A percentile compares a stretch with the other conserved stretches of the same genome.
phyloP scores from a whole-genome alignment of 2,888 invertebrate species.

The Dryocosmus kuriphilus region DNA sequence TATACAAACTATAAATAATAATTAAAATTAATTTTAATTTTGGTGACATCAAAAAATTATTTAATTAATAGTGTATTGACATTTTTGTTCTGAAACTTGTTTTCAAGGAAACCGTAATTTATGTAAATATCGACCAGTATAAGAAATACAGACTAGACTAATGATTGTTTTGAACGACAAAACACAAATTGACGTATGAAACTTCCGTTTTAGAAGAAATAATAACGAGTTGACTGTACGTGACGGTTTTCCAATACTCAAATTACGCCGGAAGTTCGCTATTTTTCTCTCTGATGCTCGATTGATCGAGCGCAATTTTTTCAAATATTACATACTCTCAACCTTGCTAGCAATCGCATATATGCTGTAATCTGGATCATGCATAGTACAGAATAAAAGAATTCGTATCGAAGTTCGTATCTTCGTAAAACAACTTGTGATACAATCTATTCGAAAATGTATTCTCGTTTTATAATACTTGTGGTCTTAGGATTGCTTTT shows the following conservation, averaged over 20 bases:
- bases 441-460: neutral
- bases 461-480: neutral
- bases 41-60: too few species aligned
- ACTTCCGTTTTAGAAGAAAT: neutral
- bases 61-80: too few species aligned
- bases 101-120: neutral
- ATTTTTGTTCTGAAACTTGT: neutral
- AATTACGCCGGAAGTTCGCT: neutral
- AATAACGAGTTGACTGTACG: neutral
- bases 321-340: neutral
- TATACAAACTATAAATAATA: too few species aligned
- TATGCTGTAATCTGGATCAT: neutral
- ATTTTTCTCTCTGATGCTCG: neutral
- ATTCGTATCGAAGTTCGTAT: too few species aligned
- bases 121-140: neutral
- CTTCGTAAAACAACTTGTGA: neutral
- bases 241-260: neutral
- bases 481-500: neutral
- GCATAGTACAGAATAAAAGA: neutral
- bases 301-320: neutral
- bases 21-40: too few species aligned
- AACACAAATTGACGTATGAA: neutral
- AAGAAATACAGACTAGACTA: neutral
- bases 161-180: neutral
- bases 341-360: slow-evolving; percentile 1